Base-by-base conservation (phyloP, 2,797 vertebrate species). In the Avahi laniger region DNA sequence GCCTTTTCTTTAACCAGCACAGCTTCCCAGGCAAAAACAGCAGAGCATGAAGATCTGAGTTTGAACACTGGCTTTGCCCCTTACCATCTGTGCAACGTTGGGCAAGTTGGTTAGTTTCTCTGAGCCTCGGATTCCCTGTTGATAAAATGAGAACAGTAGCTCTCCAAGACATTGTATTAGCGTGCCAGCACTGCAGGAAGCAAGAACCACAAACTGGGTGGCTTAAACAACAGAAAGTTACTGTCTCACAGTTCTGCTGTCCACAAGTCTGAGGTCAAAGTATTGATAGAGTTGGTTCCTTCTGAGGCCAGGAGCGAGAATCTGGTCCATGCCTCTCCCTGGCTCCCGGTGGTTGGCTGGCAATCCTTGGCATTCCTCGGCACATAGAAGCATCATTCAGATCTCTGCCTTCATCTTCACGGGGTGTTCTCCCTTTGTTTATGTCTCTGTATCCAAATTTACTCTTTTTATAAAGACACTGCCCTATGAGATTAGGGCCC, bases 91-190 rank as follows among this genome's bases (percentile, higher is more conserved):
- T 75, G 69, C 46, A 69, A 43, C 50, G 0, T 57, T 67, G 52
- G 20, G 28, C 52, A 38, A 67, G 30, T 89, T 85, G 20, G 15
- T 96, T 61, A 41, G 17, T n/a, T 28, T 84, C 48, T 78, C 48
- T 46, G 52, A 90, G 54, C 26, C 43, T 75, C 52, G 20, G 28
- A 38, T 82, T 81, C 35, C 80, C 59, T 89, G 11, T 72, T 28
- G 5, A 26, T 38, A 35, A 80, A 75, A 92, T 57, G 24, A 84
- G 38, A 28, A 50, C 63, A 67, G n/a, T 18, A 28, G 2, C 41
- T 7, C 22, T 46, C 17, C 61, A 43, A 52, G 15, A 3, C 38
- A 61, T 67, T 70, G 3, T 38, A 10, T 48, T 52, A 2, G 10
- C 79, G 52, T 67, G 0, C 35, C 70, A 67, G 41, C 7, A 30